Percentiles rank a stretch among this genome's conserved stretches.
phyloP scores from a whole-genome alignment of 2,888 invertebrate species.

The Ctena decussata region DNA sequence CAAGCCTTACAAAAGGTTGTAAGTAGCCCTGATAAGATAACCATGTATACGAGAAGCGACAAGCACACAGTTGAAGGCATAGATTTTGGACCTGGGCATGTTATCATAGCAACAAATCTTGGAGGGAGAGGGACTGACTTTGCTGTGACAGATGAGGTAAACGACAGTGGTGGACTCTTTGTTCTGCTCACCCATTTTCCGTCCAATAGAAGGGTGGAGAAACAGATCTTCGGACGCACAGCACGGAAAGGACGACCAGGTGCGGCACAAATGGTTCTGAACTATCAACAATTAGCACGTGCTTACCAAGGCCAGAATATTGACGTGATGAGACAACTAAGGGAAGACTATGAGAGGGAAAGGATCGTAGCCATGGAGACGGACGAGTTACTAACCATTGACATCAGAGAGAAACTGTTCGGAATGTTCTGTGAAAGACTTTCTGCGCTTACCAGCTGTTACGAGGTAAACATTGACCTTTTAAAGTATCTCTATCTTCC shows the following conservation, averaged over 20 bases:
- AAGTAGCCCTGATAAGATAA: background rate
- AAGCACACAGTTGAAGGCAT: background rate
- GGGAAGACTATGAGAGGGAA: background rate
- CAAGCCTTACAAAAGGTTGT: background rate
- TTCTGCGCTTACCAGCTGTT: background rate
- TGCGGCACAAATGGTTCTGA: background rate
- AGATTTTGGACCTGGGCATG: constrained; percentile 28
- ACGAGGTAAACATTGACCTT: too few species aligned
- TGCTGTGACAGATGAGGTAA: constrained; percentile 14
- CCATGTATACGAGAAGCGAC: constrained; percentile 8
- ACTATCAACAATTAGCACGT: background rate
- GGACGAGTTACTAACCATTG: background rate
- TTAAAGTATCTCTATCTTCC: too few species aligned
- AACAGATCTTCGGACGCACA: background rate
- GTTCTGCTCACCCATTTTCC: constrained; percentile 24
- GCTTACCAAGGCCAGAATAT: background rate
- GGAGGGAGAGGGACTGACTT: constrained; percentile 66
- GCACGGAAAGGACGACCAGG: background rate
- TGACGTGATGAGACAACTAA: background rate
- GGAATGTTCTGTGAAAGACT: background rate
- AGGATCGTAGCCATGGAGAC: background rate
- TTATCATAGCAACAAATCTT: constrained; percentile 63
- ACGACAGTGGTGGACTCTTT: constrained; percentile 54
- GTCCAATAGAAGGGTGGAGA: background rate
- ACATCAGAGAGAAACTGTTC: background rate